Base-by-base conservation (phyloP, 2,797 vertebrate genomes). In the Characodon lateralis region DNA sequence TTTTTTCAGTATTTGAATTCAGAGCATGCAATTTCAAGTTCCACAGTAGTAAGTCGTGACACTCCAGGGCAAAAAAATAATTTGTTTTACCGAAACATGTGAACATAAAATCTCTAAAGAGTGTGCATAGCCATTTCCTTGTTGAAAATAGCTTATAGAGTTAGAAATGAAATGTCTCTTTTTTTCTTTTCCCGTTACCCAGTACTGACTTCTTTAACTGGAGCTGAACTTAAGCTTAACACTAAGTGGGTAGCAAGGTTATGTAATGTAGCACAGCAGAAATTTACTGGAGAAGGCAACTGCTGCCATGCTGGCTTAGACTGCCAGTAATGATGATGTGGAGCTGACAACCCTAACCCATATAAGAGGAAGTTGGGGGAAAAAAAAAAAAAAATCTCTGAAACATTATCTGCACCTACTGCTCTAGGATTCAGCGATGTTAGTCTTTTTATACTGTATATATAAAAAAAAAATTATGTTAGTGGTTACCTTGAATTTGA, bases 61-160 rank as follows among this genome's bases (percentile, higher is more conserved):
- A 55, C 41, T 82, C 43, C 58, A 70, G 13, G 35, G 41, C 31
- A 74, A 41, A 41, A 41, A 78, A 18, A 28, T 76, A 71, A 80
- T 55, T 76, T 24, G 24, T 55, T 63, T 31, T 31, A 61, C 31
- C 0, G 14, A 75, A 58, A 79, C 58, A 53, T 81, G 70, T 2
- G 3, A 24, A 59, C 8, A 3, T 22, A 59, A 28, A 77, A 13
- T 5, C 63, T 20, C 41, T 24, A 35, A 22, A 66, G 63, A 10
- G 35, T 41, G 63, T 13, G 63, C 22, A 5, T 41, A 5, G 16
- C 20, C 35, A 66, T 13, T 24, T 66, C 71, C 72, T 51, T 55
- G 26, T 63, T 16, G n/a, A 53, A 41, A 43, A 55, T 51, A 59
- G 13, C 55, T 71, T 61, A 31, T 13, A 69, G 76, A 69, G 41